Evolutionary conservation across 2,797 vertebrate genomes (phyloP).

Genomic region (Coilia nasus): DNA sequence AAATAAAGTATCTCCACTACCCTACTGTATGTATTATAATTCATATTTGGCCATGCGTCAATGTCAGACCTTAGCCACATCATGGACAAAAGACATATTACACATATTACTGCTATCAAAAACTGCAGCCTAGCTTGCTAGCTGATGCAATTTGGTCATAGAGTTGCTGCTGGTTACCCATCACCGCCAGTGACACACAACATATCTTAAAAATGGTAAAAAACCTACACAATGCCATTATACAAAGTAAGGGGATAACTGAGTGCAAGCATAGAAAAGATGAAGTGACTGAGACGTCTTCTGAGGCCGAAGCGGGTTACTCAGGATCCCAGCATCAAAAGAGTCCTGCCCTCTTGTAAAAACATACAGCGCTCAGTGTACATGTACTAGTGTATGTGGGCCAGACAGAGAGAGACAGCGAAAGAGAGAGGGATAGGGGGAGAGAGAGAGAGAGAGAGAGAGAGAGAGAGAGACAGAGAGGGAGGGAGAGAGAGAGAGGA

Average conservation of each 20-base stretch:
- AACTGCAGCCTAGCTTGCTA: too few relatives aligned
- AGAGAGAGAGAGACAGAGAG: not conserved
- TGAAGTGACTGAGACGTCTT: not conserved
- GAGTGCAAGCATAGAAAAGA: too few relatives aligned
- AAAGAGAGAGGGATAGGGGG: not conserved
- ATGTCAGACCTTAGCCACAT: not conserved
- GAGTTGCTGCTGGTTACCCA: too few relatives aligned
- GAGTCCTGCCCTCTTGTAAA: not conserved
- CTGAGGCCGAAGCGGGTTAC: not conserved
- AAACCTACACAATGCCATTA: too few relatives aligned
- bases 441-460: not conserved
- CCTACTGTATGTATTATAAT: too few relatives aligned
- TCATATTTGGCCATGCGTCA: too few relatives aligned
- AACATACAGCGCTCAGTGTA: not conserved
- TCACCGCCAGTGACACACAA: too few relatives aligned
- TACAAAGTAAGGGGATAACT: too few relatives aligned
- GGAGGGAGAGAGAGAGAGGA: not conserved
- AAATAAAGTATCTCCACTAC: too few relatives aligned
- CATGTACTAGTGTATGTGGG: not conserved
- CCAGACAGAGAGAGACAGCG: not conserved
- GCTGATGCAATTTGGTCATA: not conserved
- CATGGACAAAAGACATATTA: not conserved
- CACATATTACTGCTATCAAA: too few relatives aligned
- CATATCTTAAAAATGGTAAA: too few relatives aligned
- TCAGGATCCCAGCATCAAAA: not conserved